Conservation (phyloP, 2,888 invertebrate species). For the Lasius fuliginosus region DNA sequence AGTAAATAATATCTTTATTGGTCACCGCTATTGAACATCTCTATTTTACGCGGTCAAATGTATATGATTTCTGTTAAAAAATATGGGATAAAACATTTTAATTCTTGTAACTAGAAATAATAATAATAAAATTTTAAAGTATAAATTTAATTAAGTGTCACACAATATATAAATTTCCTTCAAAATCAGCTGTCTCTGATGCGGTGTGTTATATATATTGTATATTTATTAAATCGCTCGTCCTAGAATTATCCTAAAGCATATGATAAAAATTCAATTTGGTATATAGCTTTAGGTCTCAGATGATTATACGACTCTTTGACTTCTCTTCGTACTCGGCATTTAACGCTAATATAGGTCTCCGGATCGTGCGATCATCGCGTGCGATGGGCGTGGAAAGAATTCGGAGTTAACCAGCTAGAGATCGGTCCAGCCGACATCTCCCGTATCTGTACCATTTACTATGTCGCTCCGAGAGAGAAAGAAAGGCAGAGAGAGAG, state of each 20-base stretch:
- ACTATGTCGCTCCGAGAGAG: conserved; percentile 53
- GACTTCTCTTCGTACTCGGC: background rate
- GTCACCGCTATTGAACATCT: background rate
- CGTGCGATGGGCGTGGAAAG: conserved; percentile 43
- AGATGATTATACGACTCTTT: background rate
- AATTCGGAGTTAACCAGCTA: conserved; percentile 35
- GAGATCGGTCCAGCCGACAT: conserved; percentile 40
- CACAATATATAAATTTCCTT: background rate
- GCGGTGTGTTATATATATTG: background rate
- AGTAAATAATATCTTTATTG: conserved; percentile 18
- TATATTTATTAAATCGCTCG: background rate
- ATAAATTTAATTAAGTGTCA: background rate
- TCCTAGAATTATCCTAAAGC: background rate
- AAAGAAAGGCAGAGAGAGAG: conserved; percentile 27
- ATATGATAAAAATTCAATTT: conserved; percentile 2
- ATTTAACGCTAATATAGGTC: conserved; percentile 1
- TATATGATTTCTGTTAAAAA: background rate
- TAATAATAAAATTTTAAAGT: background rate
- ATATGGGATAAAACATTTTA: background rate
- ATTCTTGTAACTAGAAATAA: background rate
- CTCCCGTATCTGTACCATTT: conserved; percentile 48
- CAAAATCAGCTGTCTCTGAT: background rate
- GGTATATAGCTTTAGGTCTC: background rate
- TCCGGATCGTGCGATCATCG: conserved; percentile 22
- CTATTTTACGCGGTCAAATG: background rate